Conservation (phyloP, 2,113 vertebrate species). For the Amia ocellicauda region DNA sequence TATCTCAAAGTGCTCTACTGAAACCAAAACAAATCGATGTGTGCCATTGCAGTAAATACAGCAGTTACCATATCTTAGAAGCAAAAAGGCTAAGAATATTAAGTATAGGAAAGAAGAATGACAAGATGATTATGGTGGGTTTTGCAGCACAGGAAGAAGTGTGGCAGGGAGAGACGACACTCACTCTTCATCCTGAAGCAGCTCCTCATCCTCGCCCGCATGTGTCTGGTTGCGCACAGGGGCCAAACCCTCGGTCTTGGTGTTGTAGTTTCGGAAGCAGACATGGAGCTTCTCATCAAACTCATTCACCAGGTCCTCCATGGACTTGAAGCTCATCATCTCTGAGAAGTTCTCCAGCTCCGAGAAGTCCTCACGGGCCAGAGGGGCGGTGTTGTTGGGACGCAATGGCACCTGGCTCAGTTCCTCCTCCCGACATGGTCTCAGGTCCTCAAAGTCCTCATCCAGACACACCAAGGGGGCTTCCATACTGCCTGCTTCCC, state of each 20-base stretch:
- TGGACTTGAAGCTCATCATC: conserved; percentile 95
- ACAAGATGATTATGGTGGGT: no score
- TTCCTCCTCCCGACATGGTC: conserved; percentile 71
- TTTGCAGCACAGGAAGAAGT: no score
- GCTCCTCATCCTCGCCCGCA: conserved; percentile 81
- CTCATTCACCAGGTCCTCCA: conserved; percentile 92
- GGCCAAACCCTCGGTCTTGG: conserved; percentile 85
- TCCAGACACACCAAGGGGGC: conserved; percentile 88
- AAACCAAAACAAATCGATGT: no score
- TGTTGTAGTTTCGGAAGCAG: conserved; percentile 92
- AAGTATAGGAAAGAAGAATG: no score
- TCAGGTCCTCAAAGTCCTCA: conserved; percentile 88
- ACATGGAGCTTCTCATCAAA: conserved; percentile 93
- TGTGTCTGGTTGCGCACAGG: conserved; percentile 81
- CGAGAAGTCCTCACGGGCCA: conserved; percentile 81
- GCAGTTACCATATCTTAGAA: no score
- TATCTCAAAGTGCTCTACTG: no score
- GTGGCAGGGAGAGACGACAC: no score
- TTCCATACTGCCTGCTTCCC: conserved; percentile 66
- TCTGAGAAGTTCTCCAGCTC: conserved; percentile 93
- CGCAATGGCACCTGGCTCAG: conserved; percentile 54
- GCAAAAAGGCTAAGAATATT: no score
- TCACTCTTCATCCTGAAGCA: conserved; percentile 88
- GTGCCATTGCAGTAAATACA: no score
- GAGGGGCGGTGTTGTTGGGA: conserved; percentile 58